These are phyloP conservation scores for Galleria mellonella DNA, from an alignment of 1,140 invertebrate genomes.

Conservation along the genomic window DNA sequence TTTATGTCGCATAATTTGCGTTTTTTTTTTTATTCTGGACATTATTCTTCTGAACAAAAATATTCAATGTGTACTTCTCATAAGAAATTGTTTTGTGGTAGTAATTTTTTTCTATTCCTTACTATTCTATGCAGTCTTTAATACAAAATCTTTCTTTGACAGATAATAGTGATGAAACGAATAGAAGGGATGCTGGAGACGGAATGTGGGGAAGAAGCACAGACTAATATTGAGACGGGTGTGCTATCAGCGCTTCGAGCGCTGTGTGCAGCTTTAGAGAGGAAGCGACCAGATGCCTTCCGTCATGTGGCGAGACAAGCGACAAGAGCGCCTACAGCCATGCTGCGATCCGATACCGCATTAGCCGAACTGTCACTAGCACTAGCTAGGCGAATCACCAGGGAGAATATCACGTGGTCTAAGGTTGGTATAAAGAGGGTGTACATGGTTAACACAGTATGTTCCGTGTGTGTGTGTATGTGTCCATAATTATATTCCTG, in stretches of 20 bases:
- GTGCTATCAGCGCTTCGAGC: constrained; percentile 44
- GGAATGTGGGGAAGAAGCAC: constrained; percentile 59
- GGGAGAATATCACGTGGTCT: constrained; percentile 70
- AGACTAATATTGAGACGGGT: constrained; percentile 40
- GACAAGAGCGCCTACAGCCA: constrained; percentile 47
- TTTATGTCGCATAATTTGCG: too few relatives aligned
- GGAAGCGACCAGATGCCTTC: constrained; percentile 61
- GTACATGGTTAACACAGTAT: too few relatives aligned
- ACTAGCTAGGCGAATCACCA: constrained; percentile 59
- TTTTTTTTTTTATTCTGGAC: too few relatives aligned
- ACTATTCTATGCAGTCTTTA: too few relatives aligned
- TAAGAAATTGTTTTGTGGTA: too few relatives aligned
- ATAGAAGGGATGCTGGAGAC: constrained; percentile 62
- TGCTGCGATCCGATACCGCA: constrained; percentile 56
- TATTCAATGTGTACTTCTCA: too few relatives aligned
- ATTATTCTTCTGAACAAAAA: too few relatives aligned
- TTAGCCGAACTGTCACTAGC: constrained; percentile 62
- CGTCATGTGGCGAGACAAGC: constrained; percentile 63
- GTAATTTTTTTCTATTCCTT: too few relatives aligned
- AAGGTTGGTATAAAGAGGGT: constrained; percentile 61
- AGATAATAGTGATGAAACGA: constrained; percentile 64
- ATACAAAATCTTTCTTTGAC: constrained; percentile 15
- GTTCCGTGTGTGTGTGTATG: too few relatives aligned
- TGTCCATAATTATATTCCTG: too few relatives aligned
- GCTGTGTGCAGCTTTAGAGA: constrained; percentile 60